These are phyloP conservation scores for Leucophenga maculata DNA, from an alignment of 2,888 invertebrate genomes.

Conservation along the genomic window DNA sequence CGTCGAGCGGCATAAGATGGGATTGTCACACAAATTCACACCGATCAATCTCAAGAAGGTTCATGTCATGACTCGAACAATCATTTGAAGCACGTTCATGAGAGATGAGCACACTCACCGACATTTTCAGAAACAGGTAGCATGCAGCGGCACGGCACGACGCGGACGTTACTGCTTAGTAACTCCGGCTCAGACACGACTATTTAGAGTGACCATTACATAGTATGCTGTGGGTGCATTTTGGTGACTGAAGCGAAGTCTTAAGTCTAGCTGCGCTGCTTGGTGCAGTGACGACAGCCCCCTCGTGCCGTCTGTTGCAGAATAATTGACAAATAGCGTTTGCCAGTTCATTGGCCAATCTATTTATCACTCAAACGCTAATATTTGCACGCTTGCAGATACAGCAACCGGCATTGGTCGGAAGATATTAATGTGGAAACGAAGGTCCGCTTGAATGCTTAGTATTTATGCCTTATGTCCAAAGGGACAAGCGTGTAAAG, in stretches of 20 bases:
- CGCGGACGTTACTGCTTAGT: background rate
- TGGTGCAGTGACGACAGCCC: background rate
- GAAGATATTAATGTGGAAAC: too few species aligned
- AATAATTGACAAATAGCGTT: too few species aligned
- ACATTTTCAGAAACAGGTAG: background rate
- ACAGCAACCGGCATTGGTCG: too few species aligned
- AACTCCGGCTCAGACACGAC: too few species aligned
- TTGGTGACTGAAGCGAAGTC: background rate
- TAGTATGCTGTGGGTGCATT: background rate
- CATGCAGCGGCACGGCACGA: background rate
- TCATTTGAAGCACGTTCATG: background rate
- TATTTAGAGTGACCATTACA: too few species aligned
- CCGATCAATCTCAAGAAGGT: constrained; percentile 1
- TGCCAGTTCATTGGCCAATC: too few species aligned
- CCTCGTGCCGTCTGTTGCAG: too few species aligned
- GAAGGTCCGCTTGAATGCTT: too few species aligned
- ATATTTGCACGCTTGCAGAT: too few species aligned
- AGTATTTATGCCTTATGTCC: too few species aligned
- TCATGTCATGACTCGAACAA: background rate
- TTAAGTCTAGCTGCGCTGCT: background rate
- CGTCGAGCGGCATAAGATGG: background rate
- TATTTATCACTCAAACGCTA: too few species aligned
- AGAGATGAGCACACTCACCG: background rate
- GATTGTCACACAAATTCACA: constrained; percentile 3
- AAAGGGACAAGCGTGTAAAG: too few species aligned